Evolutionary conservation across 2,113 vertebrate species (phyloP).

Genomic region (Tachycineta bicolor): DNA sequence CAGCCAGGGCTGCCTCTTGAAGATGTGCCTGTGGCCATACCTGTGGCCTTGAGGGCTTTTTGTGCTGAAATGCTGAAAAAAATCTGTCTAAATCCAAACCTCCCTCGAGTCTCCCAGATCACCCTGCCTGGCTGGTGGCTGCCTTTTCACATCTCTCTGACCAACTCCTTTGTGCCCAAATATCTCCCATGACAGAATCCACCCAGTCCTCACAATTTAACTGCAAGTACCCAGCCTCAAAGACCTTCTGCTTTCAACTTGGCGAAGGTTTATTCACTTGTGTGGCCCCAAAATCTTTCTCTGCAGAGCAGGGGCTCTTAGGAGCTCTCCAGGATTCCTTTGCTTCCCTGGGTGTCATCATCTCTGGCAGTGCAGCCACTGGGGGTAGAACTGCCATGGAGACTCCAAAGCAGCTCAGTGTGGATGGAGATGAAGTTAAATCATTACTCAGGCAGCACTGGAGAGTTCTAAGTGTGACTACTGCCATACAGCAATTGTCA

Average conservation of each 20-base stretch:
- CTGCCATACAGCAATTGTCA: accelerated
- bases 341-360: accelerated
- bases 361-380: neutral
- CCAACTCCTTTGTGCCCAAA: neutral
- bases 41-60: neutral
- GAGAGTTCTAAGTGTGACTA: neutral
- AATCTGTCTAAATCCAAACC: neutral
- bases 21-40: neutral
- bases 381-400: neutral
- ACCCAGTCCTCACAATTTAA: neutral
- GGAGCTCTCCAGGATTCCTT: neutral
- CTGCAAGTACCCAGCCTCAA: neutral
- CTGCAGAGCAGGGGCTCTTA: neutral
- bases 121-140: neutral
- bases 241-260: neutral
- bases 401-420: neutral
- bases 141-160: accelerated
- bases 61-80: neutral
- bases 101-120: neutral
- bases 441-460: neutral
- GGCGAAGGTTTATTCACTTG: neutral
- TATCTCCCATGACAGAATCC: neutral
- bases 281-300: neutral
- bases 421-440: neutral
- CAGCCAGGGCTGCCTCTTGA: neutral